phyloP scores from a whole-genome alignment of 1,140 invertebrate genomes.

The Scaptomyza graminum region DNA sequence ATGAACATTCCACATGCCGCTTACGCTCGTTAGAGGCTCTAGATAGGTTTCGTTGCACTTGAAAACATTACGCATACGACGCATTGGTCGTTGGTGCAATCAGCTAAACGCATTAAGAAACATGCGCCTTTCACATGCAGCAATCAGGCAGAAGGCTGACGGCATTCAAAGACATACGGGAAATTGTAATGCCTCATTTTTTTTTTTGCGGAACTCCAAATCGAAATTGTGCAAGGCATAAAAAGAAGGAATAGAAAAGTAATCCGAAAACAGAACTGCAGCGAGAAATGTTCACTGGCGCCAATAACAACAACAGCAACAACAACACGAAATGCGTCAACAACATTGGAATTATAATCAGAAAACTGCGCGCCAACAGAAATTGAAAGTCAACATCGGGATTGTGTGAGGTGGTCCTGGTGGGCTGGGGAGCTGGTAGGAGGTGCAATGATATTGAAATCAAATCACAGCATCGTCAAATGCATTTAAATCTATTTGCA shows the following conservation, averaged over 20 bases:
- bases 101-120: conserved; percentile 27
- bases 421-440: background rate
- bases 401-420: too few relatives aligned
- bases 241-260: conserved; percentile 11
- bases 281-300: conserved; percentile 29
- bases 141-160: conserved; percentile 23
- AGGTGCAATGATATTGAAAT: conserved; percentile 60
- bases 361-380: conserved; percentile 57
- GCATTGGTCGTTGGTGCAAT: conserved; percentile 52
- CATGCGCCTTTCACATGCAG: conserved; percentile 5
- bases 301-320: conserved; percentile 12
- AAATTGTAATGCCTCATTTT: conserved; percentile 43
- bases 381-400: conserved; percentile 73
- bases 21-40: too few relatives aligned
- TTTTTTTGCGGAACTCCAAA: conserved; percentile 38
- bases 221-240: conserved; percentile 22
- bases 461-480: conserved; percentile 76
- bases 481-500: conserved; percentile 79
- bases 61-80: conserved; percentile 31
- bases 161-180: conserved; percentile 42
- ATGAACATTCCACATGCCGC: too few relatives aligned
- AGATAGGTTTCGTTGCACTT: background rate
- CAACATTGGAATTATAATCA: conserved; percentile 66
- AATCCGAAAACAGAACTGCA: conserved; percentile 32
- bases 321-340: conserved; percentile 17